These are phyloP conservation scores for Eufriesea mexicana DNA, from an alignment of 1,140 invertebrate species.

Conservation along the genomic window DNA sequence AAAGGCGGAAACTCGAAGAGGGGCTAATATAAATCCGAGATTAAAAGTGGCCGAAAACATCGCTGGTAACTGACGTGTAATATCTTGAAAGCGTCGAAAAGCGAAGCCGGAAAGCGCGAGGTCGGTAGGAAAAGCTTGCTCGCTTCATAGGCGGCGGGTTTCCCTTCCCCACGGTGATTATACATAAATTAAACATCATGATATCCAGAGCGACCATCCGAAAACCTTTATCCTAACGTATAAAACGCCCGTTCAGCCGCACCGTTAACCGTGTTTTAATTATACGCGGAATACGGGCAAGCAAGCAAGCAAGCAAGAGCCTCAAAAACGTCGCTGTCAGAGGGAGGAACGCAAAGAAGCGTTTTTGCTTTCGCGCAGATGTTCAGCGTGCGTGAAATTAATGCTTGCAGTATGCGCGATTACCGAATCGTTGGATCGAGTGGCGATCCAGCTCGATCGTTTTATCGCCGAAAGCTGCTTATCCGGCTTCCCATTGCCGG, in stretches of 20 bases:
- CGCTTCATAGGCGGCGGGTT: not conserved
- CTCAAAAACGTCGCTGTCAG: not conserved
- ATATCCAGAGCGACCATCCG: not conserved
- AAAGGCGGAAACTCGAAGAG: constrained; percentile 11
- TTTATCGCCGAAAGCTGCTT: not conserved
- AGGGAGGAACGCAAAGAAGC: not conserved
- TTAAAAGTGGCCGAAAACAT: constrained; percentile 67
- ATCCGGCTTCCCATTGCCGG: too few relatives aligned
- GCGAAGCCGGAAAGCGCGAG: constrained; percentile 25
- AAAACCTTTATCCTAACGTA: constrained; percentile 22
- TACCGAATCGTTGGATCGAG: constrained; percentile 2
- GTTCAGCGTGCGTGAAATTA: not conserved
- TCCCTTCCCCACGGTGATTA: constrained; percentile 34
- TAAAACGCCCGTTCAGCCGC: constrained; percentile 2
- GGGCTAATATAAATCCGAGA: constrained; percentile 64
- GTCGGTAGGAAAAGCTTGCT: not conserved
- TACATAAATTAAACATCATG: constrained; percentile 60
- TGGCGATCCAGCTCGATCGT: not conserved
- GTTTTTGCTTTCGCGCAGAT: not conserved
- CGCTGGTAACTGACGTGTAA: constrained; percentile 53
- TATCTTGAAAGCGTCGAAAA: constrained; percentile 66
- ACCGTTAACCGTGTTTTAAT: constrained; percentile 32
- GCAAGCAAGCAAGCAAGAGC: not conserved
- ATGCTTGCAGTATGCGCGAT: not conserved
- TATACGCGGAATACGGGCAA: constrained; percentile 10